Conservation (phyloP, 1,140 invertebrate species). For the Anastrepha obliqua region DNA sequence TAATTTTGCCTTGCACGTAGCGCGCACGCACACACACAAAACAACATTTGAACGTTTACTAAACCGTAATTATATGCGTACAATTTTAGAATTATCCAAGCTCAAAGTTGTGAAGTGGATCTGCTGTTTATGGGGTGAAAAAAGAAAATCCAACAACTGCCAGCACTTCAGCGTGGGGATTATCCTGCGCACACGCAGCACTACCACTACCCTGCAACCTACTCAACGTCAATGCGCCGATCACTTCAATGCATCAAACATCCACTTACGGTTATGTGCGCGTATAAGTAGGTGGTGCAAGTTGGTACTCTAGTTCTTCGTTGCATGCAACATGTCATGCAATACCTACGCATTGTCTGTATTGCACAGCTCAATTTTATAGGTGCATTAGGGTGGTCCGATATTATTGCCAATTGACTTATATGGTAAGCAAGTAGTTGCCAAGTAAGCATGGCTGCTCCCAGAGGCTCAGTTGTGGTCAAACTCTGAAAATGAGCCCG, state of each 20-base stretch:
- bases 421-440: too few relatives aligned
- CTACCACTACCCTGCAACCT: not conserved
- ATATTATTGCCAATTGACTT: too few relatives aligned
- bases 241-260: conserved; percentile 25
- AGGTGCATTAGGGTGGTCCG: not conserved
- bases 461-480: too few relatives aligned
- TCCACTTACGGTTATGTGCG: not conserved
- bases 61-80: not conserved
- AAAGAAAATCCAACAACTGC: conserved; percentile 1
- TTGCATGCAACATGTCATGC: conserved; percentile 51
- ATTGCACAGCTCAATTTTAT: conserved; percentile 21
- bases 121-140: not conserved
- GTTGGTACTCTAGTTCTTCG: not conserved
- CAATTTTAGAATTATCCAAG: conserved; percentile 1
- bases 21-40: not conserved
- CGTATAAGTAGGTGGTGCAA: conserved; percentile 3
- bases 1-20: not conserved
- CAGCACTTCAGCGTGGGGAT: not conserved
- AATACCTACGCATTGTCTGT: conserved; percentile 36
- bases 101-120: not conserved
- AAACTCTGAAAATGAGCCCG: too few relatives aligned
- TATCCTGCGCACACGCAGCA: conserved; percentile 29
- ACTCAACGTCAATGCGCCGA: conserved; percentile 25
- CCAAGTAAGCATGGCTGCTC: too few relatives aligned
- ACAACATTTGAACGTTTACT: not conserved